Percentiles rank a stretch among this genome's conserved stretches.
Evolutionary conservation across 92 coral and sea anemone genomes (phyloP).

Genomic region (Montipora capitata): DNA sequence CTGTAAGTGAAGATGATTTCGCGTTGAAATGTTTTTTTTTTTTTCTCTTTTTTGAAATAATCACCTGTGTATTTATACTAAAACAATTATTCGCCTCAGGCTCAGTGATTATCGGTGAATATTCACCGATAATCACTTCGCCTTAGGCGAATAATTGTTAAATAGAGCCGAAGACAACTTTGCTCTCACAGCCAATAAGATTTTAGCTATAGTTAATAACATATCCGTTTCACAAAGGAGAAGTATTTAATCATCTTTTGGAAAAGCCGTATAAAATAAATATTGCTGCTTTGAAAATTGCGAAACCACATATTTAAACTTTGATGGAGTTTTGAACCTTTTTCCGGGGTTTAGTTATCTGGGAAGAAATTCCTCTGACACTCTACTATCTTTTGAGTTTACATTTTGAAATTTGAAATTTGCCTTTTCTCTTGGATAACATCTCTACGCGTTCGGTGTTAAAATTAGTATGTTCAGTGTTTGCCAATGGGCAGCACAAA

Average conservation of each 20-base stretch:
- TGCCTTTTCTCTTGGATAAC: slow-evolving; percentile 22
- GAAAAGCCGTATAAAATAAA: slow-evolving; percentile 6
- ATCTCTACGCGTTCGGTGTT: slow-evolving; percentile 34
- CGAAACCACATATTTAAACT: not conserved
- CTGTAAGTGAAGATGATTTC: no score
- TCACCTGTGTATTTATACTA: no score
- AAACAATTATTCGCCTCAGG: no score
- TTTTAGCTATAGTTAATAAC: slow-evolving; percentile 3
- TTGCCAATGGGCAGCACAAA: slow-evolving; percentile 20
- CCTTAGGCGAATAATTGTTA: no score
- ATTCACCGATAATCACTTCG: no score
- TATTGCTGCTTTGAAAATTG: not conserved
- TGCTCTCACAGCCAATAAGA: slow-evolving; percentile 29
- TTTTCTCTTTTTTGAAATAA: no score
- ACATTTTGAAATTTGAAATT: slow-evolving; percentile 47
- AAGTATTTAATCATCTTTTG: slow-evolving; percentile 19
- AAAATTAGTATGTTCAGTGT: slow-evolving; percentile 46
- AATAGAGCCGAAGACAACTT: slow-evolving; percentile 36
- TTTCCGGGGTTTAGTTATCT: not conserved
- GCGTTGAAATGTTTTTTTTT: no score
- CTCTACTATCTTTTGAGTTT: slow-evolving; percentile 23
- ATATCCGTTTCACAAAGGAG: not conserved
- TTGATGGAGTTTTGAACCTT: not conserved
- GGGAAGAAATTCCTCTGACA: not conserved
- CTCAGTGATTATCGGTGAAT: no score